Evolutionary conservation across 2,113 vertebrate species (phyloP).

Genomic region (Beaufortia kweichowensis): DNA sequence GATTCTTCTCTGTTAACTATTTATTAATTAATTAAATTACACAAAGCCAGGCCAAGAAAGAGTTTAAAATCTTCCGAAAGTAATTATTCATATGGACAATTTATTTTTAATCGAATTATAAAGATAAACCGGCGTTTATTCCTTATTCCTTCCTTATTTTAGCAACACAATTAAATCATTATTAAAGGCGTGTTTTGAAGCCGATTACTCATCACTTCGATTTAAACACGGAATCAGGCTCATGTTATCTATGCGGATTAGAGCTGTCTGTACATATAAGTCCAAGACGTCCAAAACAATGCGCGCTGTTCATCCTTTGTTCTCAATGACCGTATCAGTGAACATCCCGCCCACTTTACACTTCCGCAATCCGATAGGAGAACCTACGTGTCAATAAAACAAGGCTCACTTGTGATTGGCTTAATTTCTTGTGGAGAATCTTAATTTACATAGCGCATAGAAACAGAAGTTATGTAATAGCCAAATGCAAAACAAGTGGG

Average conservation of each 20-base stretch:
- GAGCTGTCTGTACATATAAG: neutral
- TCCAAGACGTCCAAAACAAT: neutral
- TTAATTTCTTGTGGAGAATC: neutral
- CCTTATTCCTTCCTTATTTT: neutral
- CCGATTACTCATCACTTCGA: neutral
- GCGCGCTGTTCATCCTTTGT: neutral
- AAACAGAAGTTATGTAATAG: constrained; percentile 31
- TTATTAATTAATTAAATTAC: neutral
- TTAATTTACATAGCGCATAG: constrained; percentile 17
- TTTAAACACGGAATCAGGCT: neutral
- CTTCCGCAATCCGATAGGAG: constrained; percentile 55
- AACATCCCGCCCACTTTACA: constrained; percentile 51
- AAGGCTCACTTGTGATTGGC: constrained; percentile 58
- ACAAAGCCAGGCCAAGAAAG: no score
- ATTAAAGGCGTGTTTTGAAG: neutral
- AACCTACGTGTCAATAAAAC: constrained; percentile 23
- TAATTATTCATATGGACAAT: no score
- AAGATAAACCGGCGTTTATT: no score
- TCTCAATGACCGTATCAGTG: neutral
- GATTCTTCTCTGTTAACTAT: neutral
- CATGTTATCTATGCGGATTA: no score
- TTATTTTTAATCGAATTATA: no score
- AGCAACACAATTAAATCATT: neutral
- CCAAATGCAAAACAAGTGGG: neutral
- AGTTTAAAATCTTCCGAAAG: no score